Percentiles rank a stretch among this genome's conserved stretches.
phyloP scores from a whole-genome alignment of 2,888 invertebrate genomes.

The Eurois occulta region DNA sequence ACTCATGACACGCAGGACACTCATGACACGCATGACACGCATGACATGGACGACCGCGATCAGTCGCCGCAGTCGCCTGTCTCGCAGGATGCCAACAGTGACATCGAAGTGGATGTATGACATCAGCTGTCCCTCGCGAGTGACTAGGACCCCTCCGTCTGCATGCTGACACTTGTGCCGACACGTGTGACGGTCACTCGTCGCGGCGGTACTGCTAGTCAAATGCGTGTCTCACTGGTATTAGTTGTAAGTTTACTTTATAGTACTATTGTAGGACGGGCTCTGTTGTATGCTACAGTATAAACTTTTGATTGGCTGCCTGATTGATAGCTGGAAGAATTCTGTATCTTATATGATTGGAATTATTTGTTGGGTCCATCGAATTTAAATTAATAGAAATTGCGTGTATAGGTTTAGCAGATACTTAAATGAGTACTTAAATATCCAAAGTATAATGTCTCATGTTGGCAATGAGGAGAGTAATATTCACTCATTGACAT shows the following conservation, averaged over 20 bases:
- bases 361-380: conserved; percentile 63
- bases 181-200: conserved; percentile 58
- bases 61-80: conserved; percentile 78
- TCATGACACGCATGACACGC: conserved; percentile 38
- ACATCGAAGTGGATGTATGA: conserved; percentile 88
- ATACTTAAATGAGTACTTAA: conserved; percentile 67
- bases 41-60: conserved; percentile 60
- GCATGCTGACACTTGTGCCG: conserved; percentile 56
- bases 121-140: conserved; percentile 78
- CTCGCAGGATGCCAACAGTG: conserved; percentile 81
- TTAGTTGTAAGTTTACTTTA: conserved; percentile 70
- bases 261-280: conserved; percentile 44
- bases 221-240: conserved; percentile 75
- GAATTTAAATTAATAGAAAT: conserved; percentile 51
- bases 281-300: conserved; percentile 50
- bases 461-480: conserved; percentile 27
- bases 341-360: conserved; percentile 52
- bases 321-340: conserved; percentile 40
- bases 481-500: conserved; percentile 37
- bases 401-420: conserved; percentile 54
- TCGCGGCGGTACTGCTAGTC: conserved; percentile 75
- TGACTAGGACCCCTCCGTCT: conserved; percentile 75
- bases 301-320: conserved; percentile 45
- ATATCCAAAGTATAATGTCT: conserved; percentile 61
- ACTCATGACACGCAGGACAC: conserved; percentile 45